These are phyloP conservation scores for Benthosema pterotum DNA, from an alignment of 2,797 vertebrate genomes.

Conservation along the genomic window DNA sequence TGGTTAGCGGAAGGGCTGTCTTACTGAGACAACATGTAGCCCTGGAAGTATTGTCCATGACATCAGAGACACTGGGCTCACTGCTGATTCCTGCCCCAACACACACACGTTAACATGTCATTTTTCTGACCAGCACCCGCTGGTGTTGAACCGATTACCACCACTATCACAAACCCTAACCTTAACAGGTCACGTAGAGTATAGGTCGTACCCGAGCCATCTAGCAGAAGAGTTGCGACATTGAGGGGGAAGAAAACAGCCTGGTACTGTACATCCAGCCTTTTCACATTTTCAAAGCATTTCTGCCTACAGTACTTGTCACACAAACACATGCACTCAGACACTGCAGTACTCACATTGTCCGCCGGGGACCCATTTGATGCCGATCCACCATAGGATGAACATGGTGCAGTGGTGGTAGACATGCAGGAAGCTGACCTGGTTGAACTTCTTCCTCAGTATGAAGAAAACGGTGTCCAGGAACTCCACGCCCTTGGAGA, in stretches of 20 bases:
- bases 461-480: conserved; percentile 98
- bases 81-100: no score
- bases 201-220: no score
- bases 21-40: no score
- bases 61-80: no score
- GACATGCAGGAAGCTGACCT: conserved; percentile 98
- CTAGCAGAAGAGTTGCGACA: no score
- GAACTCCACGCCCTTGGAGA: conserved; percentile 98
- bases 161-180: neutral
- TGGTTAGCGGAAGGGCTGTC: no score
- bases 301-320: no score
- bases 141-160: neutral
- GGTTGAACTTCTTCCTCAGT: conserved; percentile 97
- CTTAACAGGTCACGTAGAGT: neutral
- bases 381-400: conserved; percentile 99
- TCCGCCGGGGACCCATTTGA: conserved; percentile 98
- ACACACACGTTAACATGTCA: neutral
- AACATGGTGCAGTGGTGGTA: conserved; percentile 99
- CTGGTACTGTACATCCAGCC: no score
- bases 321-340: neutral
- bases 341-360: conserved; percentile 89
- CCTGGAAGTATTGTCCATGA: no score
- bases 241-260: no score
- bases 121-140: neutral
- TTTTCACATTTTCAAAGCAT: no score